phyloP scores from a whole-genome alignment of 2,888 invertebrate genomes.

The Callinectes sapidus region DNA sequence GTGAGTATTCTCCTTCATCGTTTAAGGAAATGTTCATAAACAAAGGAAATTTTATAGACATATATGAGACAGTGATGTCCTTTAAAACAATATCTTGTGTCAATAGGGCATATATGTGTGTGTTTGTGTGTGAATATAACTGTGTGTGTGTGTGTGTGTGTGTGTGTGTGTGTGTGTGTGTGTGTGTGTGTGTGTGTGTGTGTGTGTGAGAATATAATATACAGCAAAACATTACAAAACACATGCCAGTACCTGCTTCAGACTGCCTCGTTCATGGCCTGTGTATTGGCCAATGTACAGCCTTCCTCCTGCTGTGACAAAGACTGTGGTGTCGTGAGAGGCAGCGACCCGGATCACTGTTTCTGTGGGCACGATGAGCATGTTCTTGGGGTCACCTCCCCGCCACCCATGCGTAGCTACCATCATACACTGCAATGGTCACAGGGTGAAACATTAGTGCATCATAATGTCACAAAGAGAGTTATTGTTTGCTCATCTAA shows the following conservation, averaged over 20 bases:
- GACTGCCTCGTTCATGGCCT: constrained; percentile 61
- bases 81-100: too few relatives aligned
- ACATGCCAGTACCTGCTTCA: constrained; percentile 57
- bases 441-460: not conserved
- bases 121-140: too few relatives aligned
- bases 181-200: too few relatives aligned
- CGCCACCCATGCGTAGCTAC: constrained; percentile 64
- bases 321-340: constrained; percentile 58
- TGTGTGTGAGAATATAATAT: not conserved
- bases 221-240: too few relatives aligned
- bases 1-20: not conserved
- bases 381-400: constrained; percentile 65
- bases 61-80: too few relatives aligned
- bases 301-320: constrained; percentile 69
- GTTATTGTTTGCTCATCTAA: not conserved
- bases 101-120: too few relatives aligned
- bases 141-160: too few relatives aligned
- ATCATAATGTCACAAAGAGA: not conserved
- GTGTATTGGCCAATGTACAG: constrained; percentile 67
- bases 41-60: too few relatives aligned
- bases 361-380: constrained; percentile 71
- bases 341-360: constrained; percentile 65
- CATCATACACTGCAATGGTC: constrained; percentile 57
- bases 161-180: too few relatives aligned
- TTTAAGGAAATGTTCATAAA: too few relatives aligned